phyloP scores from a whole-genome alignment of 2,113 vertebrate genomes.

The Pollimyrus isidori region DNA sequence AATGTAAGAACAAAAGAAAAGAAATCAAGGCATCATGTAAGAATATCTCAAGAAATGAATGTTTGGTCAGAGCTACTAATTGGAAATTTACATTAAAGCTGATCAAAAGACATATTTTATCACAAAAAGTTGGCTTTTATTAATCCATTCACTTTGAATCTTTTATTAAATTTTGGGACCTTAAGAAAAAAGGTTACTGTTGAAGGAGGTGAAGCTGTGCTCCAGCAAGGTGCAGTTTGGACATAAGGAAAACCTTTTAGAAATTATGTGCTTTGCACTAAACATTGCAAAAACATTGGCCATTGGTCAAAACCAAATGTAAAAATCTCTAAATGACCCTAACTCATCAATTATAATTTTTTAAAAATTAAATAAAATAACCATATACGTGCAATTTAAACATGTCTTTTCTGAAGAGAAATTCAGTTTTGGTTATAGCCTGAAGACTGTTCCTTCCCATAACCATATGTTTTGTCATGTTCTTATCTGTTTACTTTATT shows the following conservation, averaged over 20 bases:
- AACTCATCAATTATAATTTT: neutral
- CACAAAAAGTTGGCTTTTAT: too few relatives aligned
- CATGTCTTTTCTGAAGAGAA: neutral
- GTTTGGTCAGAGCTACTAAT: neutral
- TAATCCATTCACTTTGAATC: too few relatives aligned
- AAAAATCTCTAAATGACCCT: neutral
- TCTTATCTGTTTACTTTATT: too few relatives aligned
- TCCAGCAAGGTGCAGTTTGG: too few relatives aligned
- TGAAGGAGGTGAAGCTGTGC: too few relatives aligned
- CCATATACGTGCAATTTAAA: neutral
- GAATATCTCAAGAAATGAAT: neutral
- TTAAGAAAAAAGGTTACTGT: too few relatives aligned
- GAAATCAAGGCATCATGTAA: neutral
- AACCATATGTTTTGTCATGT: too few relatives aligned
- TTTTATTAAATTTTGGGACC: too few relatives aligned
- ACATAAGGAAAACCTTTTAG: too few relatives aligned
- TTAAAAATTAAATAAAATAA: neutral
- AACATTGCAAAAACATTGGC: neutral
- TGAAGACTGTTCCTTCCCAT: neutral
- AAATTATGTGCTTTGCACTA: too few relatives aligned
- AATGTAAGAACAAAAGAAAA: neutral
- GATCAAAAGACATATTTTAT: too few relatives aligned
- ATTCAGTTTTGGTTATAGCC: neutral
- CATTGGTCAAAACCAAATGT: neutral
- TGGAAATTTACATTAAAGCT: neutral